These are phyloP conservation scores for Neopelma chrysocephalum DNA, from an alignment of 2,797 vertebrate genomes.

Conservation along the genomic window DNA sequence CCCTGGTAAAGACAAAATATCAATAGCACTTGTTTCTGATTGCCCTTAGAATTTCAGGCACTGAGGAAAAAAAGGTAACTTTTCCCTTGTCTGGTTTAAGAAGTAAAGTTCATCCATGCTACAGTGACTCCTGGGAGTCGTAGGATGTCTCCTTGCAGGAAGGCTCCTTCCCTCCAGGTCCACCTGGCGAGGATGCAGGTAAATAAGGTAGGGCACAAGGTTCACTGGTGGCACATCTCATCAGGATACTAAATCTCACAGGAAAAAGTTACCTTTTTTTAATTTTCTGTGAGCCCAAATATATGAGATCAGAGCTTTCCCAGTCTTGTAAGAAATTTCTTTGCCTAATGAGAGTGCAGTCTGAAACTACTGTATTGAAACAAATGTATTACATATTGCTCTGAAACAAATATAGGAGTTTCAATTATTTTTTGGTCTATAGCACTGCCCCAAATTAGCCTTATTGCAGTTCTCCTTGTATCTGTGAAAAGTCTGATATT, in stretches of 20 bases:
- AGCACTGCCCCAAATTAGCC: neutral
- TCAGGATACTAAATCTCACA: neutral
- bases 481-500: neutral
- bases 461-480: neutral
- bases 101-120: constrained; percentile 16
- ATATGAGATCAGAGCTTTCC: neutral
- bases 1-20: neutral
- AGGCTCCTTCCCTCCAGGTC: neutral
- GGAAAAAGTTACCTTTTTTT: constrained; percentile 25
- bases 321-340: constrained; percentile 13
- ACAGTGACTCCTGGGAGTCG: neutral
- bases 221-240: constrained; percentile 10
- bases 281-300: constrained; percentile 28
- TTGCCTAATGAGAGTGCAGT: neutral
- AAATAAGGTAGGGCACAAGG: constrained; percentile 30
- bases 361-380: neutral
- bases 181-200: neutral
- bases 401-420: neutral
- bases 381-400: neutral
- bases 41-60: neutral
- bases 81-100: neutral
- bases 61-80: neutral
- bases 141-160: neutral
- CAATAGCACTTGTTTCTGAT: neutral
- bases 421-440: neutral